Evolutionary conservation across 2,888 invertebrate species (phyloP), one percentile per base, ranked within the genome.

Genomic region (Pinctada fucata): DNA sequence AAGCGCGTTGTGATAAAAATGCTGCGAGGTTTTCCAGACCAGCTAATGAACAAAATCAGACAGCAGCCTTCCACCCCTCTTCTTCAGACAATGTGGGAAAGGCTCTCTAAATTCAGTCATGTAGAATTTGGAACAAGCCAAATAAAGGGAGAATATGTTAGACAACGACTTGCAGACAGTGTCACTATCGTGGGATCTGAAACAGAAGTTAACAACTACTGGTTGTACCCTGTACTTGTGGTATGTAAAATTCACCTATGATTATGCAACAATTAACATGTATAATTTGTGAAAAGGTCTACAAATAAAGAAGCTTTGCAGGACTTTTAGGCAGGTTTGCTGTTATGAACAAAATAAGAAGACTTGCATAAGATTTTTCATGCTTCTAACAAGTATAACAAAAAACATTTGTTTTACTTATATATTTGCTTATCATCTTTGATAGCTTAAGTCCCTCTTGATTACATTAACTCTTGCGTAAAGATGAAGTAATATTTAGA

Each of bases 211-310:
- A 91, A 90, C 75, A 92, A 91, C 82, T 91, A 90, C 80, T 93
- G 93, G 93, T 88, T 93, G 52, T 93, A 91, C 83, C 93, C 93
- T 5, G 87, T 93, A 67, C 63, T 92, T 31, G 91, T 91, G 86
- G 92, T 92, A 85, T 88, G 91, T 88, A 58, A 31, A 31, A 31
- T 31, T 31, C 31, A 31, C 31, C 31, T 31, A 31, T 31, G 31
- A 31, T 31, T 31, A 31, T 31, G 31, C 31, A 31, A 31, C 31
- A 31, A 31, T 31, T 31, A 31, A 31, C 31, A 31, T 31, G 31
- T 31, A 31, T 31, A 31, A 31, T 31, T 31, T 31, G 31, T 31
- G 31, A 31, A 31, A 31, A 31, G 31, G 31, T 31, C 31, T 31
- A 31, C 31, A 31, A 31, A 31, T 31, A 31, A 31, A 31, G 31